phyloP scores from a whole-genome alignment of 2,888 invertebrate species.

The Nematopogon swammerdamellus region DNA sequence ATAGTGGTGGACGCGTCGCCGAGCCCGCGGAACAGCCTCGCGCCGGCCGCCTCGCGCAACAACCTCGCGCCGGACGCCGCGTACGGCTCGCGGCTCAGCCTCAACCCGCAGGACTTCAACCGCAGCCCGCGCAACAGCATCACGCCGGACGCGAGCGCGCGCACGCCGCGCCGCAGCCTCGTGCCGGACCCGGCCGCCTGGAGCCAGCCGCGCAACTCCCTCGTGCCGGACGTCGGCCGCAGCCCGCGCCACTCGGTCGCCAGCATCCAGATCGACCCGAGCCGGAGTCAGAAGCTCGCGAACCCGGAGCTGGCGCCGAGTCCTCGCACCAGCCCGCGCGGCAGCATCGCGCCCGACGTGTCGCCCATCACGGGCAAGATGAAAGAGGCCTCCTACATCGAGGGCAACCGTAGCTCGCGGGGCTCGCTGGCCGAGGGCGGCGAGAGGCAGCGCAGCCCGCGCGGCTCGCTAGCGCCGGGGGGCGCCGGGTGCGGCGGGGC shows the following conservation, averaged over 20 bases:
- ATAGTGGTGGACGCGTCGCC: conserved; percentile 58
- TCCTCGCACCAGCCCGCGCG: conserved; percentile 57
- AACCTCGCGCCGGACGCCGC: conserved; percentile 57
- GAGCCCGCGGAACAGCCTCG: conserved; percentile 51
- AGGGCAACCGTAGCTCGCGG: conserved; percentile 47
- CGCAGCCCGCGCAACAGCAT: conserved; percentile 48
- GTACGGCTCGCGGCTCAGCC: conserved; percentile 55
- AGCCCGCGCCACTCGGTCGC: conserved; percentile 60
- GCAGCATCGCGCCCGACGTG: conserved; percentile 47
- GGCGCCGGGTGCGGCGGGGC: conserved; percentile 38
- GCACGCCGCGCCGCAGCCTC: conserved; percentile 60
- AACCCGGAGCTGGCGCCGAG: conserved; percentile 36
- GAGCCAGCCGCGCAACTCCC: conserved; percentile 58
- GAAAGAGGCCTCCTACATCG: conserved; percentile 37
- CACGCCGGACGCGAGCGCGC: conserved; percentile 41
- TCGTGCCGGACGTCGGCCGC: conserved; percentile 55
- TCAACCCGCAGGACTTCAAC: conserved; percentile 55
- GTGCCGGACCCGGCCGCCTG: conserved; percentile 54
- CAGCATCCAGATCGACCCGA: conserved; percentile 43
- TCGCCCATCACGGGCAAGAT: conserved; percentile 34
- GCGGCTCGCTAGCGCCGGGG: conserved; percentile 60
- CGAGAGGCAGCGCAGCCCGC: conserved; percentile 47
- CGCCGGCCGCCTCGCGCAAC: conserved; percentile 52
- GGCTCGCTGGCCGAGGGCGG: conserved; percentile 54
- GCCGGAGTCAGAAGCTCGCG: conserved; percentile 40